These are phyloP conservation scores for Micronycteris hirsuta DNA, from an alignment of 2,113 vertebrate genomes.

Conservation along the genomic window DNA sequence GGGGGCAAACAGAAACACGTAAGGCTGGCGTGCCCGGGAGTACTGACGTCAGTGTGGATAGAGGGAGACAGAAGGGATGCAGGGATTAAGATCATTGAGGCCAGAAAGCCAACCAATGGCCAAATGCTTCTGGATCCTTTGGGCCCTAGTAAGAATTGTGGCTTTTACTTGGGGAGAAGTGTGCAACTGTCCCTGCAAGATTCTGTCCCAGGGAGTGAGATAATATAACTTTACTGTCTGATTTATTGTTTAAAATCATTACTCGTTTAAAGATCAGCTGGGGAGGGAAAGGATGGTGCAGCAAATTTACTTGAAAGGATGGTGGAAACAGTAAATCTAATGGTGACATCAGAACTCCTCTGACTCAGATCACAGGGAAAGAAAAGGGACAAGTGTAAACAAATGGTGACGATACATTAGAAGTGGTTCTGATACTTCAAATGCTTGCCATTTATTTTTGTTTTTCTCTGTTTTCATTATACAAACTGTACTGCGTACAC, in stretches of 20 bases:
- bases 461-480: not conserved
- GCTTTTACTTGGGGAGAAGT: not conserved
- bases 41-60: not conserved
- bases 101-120: not conserved
- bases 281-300: not conserved
- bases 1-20: not conserved
- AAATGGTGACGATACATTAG: not conserved
- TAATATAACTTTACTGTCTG: not conserved
- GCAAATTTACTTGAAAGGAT: not conserved
- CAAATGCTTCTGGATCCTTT: too few species aligned
- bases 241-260: not conserved
- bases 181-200: not conserved
- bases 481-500: not conserved
- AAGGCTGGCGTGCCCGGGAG: fast-evolving
- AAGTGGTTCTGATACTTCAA: not conserved
- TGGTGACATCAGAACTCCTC: not conserved
- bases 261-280: not conserved
- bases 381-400: not conserved
- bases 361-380: not conserved
- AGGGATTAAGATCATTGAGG: not conserved
- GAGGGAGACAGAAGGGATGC: fast-evolving
- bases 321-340: not conserved
- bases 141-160: not conserved
- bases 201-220: not conserved
- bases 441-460: not conserved